Percentiles rank a stretch among this genome's conserved stretches.
phyloP scores from a whole-genome alignment of 64 coral and sea anemone species.

The Porites lutea region DNA sequence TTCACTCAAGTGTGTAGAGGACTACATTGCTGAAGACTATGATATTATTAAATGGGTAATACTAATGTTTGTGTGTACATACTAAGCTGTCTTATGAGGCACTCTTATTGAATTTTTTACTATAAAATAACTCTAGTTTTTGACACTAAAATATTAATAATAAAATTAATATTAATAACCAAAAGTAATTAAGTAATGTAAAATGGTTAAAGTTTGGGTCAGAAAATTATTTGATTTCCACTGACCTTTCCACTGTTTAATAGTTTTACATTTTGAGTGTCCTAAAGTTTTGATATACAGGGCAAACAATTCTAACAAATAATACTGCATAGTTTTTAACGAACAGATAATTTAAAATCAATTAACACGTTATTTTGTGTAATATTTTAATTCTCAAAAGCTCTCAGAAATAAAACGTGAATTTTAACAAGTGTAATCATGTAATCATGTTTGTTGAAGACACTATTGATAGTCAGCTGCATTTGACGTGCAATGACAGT shows the following conservation, averaged over 20 bases:
- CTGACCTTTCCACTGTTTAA: neutral
- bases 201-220: neutral
- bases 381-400: neutral
- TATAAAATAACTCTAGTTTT: no score
- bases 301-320: no score
- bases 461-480: no score
- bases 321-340: constrained; percentile 23
- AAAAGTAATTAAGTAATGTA: neutral
- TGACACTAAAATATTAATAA: no score
- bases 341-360: neutral
- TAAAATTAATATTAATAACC: neutral
- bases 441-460: neutral
- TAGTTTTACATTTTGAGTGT: constrained; percentile 17
- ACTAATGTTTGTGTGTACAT: no score
- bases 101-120: no score
- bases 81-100: no score
- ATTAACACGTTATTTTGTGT: constrained; percentile 6
- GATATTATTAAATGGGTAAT: no score
- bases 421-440: neutral
- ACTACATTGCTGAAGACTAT: no score
- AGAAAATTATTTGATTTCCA: neutral
- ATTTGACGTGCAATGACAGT: no score
- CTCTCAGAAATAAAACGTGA: neutral
- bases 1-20: no score
- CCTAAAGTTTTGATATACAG: no score